Evolutionary conservation across 2,797 vertebrate species (phyloP).

Genomic region (Mareca strepera): DNA sequence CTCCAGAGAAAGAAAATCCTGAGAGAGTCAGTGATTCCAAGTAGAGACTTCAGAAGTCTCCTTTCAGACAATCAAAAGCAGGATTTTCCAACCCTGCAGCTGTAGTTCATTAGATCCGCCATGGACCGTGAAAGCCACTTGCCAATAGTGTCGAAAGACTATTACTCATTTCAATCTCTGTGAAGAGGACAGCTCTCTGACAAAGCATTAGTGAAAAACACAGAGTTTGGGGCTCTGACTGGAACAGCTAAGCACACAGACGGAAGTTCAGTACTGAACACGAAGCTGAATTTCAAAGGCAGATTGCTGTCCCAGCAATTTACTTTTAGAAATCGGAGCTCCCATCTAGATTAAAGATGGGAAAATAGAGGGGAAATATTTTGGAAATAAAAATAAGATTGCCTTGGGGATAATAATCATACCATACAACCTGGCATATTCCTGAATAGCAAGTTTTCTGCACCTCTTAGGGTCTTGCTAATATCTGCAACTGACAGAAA

Average conservation of each 20-base stretch:
- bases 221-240: neutral
- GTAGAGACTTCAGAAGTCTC: constrained; percentile 17
- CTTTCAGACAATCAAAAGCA: constrained; percentile 55
- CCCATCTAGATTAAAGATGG: neutral
- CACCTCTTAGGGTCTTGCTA: neutral
- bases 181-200: constrained; percentile 49
- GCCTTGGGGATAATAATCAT: neutral
- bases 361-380: neutral
- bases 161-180: constrained; percentile 58
- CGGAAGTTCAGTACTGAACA: neutral
- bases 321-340: neutral
- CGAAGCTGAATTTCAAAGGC: neutral
- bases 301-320: neutral
- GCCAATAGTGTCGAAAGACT: constrained; percentile 58
- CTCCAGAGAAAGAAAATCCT: neutral
- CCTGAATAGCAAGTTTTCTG: constrained; percentile 8
- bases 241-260: neutral
- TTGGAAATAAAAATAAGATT: constrained; percentile 6
- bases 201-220: constrained; percentile 40
- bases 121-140: constrained; percentile 68
- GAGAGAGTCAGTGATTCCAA: constrained; percentile 4
- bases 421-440: neutral
- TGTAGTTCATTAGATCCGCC: constrained; percentile 67
- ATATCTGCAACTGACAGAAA: neutral
- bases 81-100: constrained; percentile 67